Evolutionary conservation across 2,888 invertebrate genomes (phyloP).

Genomic region (Branchellion lobata): DNA sequence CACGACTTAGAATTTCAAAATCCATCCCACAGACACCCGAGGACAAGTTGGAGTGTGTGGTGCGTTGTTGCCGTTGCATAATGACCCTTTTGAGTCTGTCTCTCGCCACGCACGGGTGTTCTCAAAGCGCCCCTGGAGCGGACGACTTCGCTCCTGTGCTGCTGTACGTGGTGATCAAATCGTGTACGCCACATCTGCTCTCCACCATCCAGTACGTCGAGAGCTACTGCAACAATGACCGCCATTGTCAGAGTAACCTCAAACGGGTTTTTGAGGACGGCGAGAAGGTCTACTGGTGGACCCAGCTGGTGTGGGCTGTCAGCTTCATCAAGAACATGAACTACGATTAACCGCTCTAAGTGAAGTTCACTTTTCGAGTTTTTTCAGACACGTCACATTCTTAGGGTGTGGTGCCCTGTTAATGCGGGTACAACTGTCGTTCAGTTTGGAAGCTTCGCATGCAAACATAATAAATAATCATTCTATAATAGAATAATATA

Average conservation of each 20-base stretch:
- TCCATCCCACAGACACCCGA: slow-evolving; percentile 73
- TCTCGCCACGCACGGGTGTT: slow-evolving; percentile 56
- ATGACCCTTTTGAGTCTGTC: slow-evolving; percentile 88
- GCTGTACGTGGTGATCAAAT: slow-evolving; percentile 93
- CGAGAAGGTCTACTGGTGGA: slow-evolving; percentile 97
- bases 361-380: not conserved
- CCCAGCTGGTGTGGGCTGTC: slow-evolving; percentile 91
- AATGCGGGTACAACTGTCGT: no score
- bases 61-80: slow-evolving; percentile 85
- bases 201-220: slow-evolving; percentile 94
- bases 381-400: not conserved
- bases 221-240: slow-evolving; percentile 76
- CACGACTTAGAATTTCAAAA: no score
- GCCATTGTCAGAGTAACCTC: not conserved
- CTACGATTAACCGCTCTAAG: not conserved
- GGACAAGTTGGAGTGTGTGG: slow-evolving; percentile 80
- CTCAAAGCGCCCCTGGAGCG: slow-evolving; percentile 75
- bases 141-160: slow-evolving; percentile 95
- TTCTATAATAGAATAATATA: no score
- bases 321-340: slow-evolving; percentile 95
- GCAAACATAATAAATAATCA: no score
- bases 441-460: no score
- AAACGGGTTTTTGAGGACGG: slow-evolving; percentile 64
- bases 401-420: no score
- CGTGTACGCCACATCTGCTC: slow-evolving; percentile 87